phyloP scores from a whole-genome alignment of 2,797 vertebrate genomes.

The Cephalopachus bancanus region DNA sequence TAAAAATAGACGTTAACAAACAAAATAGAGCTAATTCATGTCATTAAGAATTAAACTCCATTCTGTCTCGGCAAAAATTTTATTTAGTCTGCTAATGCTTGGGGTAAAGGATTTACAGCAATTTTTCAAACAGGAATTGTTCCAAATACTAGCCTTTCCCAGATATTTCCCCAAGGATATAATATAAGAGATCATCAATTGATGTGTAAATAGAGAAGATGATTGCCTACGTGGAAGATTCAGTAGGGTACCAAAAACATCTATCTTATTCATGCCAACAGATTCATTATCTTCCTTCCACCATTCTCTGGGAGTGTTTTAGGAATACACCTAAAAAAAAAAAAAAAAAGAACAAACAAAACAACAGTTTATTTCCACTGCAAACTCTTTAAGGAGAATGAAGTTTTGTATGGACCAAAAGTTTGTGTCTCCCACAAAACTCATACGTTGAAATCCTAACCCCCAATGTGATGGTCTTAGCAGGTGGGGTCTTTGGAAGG shows the following conservation, averaged over 20 bases:
- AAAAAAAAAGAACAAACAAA: too few relatives aligned
- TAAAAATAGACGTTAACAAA: constrained; percentile 66
- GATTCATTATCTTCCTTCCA: constrained; percentile 20
- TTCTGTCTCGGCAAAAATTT: constrained; percentile 39
- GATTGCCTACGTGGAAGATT: background rate
- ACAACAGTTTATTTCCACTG: background rate
- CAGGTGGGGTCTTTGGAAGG: background rate
- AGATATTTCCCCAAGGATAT: constrained; percentile 45
- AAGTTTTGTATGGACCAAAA: background rate
- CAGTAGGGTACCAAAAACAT: background rate
- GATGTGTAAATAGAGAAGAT: constrained; percentile 30
- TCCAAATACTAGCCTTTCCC: constrained; percentile 51
- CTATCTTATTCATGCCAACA: constrained; percentile 1
- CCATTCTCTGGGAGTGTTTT: constrained; percentile 9
- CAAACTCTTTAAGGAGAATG: constrained; percentile 43
- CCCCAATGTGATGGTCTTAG: background rate
- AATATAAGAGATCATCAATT: background rate
- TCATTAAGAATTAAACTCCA: constrained; percentile 46
- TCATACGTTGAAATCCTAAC: background rate
- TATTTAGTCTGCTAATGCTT: constrained; percentile 17
- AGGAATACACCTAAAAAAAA: background rate
- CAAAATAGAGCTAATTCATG: constrained; percentile 16
- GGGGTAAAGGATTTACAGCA: constrained; percentile 19
- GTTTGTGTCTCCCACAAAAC: background rate
- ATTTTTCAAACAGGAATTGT: constrained; percentile 54